phyloP scores from a whole-genome alignment of 2,113 vertebrate genomes.

The Anhinga rufa region DNA sequence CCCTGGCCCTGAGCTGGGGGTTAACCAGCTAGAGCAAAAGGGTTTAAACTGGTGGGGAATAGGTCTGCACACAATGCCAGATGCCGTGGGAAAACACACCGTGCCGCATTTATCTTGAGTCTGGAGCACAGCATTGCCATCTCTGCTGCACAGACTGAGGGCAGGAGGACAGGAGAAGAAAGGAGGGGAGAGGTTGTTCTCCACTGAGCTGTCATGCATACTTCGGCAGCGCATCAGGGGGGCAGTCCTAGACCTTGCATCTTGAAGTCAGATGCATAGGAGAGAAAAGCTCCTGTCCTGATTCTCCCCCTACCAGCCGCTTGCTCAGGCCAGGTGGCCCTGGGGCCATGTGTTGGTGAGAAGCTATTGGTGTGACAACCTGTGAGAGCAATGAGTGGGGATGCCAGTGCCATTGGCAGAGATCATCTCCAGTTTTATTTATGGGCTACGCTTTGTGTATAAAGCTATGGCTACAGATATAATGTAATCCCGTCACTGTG shows the following conservation, averaged over 20 bases:
- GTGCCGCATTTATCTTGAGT: neutral
- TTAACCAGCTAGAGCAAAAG: neutral
- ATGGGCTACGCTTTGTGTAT: neutral
- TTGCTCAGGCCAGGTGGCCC: neutral
- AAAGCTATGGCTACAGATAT: neutral
- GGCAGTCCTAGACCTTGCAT: neutral
- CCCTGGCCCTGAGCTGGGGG: fast-evolving
- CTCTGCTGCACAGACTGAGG: neutral
- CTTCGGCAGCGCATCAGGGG: neutral
- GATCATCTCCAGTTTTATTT: neutral
- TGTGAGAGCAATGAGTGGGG: neutral
- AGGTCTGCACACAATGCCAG: neutral
- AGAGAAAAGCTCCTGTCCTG: neutral
- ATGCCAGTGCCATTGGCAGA: neutral
- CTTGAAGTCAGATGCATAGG: neutral
- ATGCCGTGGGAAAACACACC: neutral
- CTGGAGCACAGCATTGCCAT: neutral
- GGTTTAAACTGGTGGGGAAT: neutral
- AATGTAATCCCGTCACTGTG: neutral
- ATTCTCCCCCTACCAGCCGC: neutral
- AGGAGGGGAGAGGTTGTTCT: neutral
- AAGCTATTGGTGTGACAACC: neutral
- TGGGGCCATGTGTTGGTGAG: neutral
- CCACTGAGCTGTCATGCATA: neutral
- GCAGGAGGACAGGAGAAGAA: neutral